Evolutionary conservation across 2,113 vertebrate genomes (phyloP), one percentile per base, ranked within the genome.

Genomic region (Grus americana): DNA sequence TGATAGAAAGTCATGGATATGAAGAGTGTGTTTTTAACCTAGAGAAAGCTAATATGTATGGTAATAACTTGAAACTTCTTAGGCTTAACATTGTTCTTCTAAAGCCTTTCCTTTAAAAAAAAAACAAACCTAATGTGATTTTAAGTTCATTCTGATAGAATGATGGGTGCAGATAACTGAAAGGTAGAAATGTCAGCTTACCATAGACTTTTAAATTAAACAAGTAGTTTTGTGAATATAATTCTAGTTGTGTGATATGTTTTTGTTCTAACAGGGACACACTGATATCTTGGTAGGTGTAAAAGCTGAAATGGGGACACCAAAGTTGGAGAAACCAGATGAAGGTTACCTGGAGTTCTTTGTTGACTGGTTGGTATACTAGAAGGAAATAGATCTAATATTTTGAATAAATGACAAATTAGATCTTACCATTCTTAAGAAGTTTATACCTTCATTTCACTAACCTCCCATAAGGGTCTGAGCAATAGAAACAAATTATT

Each of bases 341-440:
- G 99, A 99, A 98, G 99, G 99, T 19, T 99, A 98, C 96, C 58
- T 99, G 97, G 99, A 99, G 95, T 99, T 99, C 95, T 99, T 99
- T 85, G 99, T 99, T 36, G 99, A 99, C 95, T 99, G 99, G 99
- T 99, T 92, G 97, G 99, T 98, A 80, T 79, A 26, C 3, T 62
- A 42, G 71, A 68, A 62, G 23, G 4, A 82, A 55, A 24, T 55
- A 19, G 12, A 52, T 55, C 12, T 62, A 74, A 16, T 84, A 68
- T 47, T 92, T 79, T 38, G 10, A 81, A 71, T 62, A 74, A 79
- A 50, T 38, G 3, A 49, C 36, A 80, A 21, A 84, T 87, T 58
- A 79, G 12, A 18, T 55, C 23, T 85, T 81, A 29, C 7, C 5
- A 19, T 66, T 78, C 26, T 85, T 85, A 22, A 84, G 34, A 79